phyloP scores from a whole-genome alignment of 2,888 invertebrate species.

The Bombylius discolor region DNA sequence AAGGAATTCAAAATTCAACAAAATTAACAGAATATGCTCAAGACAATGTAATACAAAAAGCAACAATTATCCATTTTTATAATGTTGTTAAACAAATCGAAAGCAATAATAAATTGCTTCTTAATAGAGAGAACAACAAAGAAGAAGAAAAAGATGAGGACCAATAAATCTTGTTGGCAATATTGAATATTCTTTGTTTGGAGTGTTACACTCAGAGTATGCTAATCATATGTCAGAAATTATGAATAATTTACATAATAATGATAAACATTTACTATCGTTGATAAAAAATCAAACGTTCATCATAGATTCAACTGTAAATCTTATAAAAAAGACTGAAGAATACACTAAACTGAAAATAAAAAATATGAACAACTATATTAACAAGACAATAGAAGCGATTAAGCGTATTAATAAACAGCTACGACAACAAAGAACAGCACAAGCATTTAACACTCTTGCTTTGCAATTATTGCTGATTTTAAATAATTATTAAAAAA shows the following conservation, averaged over 20 bases:
- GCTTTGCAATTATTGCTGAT: not conserved
- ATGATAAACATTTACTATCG: not conserved
- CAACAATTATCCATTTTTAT: too few species aligned
- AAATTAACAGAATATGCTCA: too few species aligned
- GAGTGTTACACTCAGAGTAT: not conserved
- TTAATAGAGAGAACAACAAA: not conserved
- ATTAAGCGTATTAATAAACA: not conserved
- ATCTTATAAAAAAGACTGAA: not conserved
- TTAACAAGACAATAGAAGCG: not conserved
- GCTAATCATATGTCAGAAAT: not conserved
- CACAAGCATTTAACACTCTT: not conserved
- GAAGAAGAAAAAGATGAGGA: not conserved
- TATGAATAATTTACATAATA: not conserved
- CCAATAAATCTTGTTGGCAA: not conserved
- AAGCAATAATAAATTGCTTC: not conserved
- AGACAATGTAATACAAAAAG: too few species aligned
- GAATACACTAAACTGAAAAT: not conserved
- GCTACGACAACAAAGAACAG: not conserved
- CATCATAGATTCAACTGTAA: not conserved
- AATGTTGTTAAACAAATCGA: too few species aligned
- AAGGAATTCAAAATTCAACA: too few species aligned
- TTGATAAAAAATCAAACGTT: slow-evolving; percentile 1
- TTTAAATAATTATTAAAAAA: not conserved
- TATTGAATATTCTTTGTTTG: not conserved
- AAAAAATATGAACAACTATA: not conserved